phyloP scores from a whole-genome alignment of 2,797 vertebrate genomes.

The Acipenser transmontanus region DNA sequence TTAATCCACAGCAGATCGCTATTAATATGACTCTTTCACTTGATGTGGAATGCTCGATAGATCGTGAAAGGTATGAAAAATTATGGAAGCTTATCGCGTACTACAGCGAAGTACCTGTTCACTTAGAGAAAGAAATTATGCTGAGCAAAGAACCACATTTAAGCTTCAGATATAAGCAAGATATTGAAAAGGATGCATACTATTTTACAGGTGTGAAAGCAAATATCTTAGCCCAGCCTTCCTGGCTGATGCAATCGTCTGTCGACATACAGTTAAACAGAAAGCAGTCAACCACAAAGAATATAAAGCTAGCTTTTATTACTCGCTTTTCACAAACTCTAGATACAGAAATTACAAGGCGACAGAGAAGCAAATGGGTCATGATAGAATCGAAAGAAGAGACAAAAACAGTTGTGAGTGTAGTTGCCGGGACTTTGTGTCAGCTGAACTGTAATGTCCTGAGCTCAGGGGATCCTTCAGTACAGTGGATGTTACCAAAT shows the following conservation, averaged over 20 bases:
- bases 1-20: slow-evolving; percentile 49
- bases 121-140: slow-evolving; percentile 55
- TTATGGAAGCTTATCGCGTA: slow-evolving; percentile 88
- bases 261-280: slow-evolving; percentile 75
- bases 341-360: slow-evolving; percentile 34
- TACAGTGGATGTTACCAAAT: slow-evolving; percentile 75
- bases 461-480: slow-evolving; percentile 59
- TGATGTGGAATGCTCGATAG: slow-evolving; percentile 74
- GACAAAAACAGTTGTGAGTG: slow-evolving; percentile 36
- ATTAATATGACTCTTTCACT: slow-evolving; percentile 62
- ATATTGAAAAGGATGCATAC: slow-evolving; percentile 61
- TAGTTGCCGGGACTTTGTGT: slow-evolving; percentile 53
- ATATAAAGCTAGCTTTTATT: slow-evolving; percentile 60
- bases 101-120: slow-evolving; percentile 81
- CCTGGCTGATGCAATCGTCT: slow-evolving; percentile 74
- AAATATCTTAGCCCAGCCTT: slow-evolving; percentile 57
- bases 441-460: slow-evolving; percentile 65
- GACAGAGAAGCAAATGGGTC: slow-evolving; percentile 67
- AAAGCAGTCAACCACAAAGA: slow-evolving; percentile 65
- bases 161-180: slow-evolving; percentile 70
- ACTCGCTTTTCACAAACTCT: slow-evolving; percentile 49
- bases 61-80: slow-evolving; percentile 72
- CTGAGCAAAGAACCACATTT: slow-evolving; percentile 50
- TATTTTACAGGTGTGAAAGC: slow-evolving; percentile 83
- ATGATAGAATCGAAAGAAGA: slow-evolving; percentile 62